These are phyloP conservation scores for Megaceryle maxima DNA, from an alignment of 2,113 vertebrate species.

Conservation along the genomic window DNA sequence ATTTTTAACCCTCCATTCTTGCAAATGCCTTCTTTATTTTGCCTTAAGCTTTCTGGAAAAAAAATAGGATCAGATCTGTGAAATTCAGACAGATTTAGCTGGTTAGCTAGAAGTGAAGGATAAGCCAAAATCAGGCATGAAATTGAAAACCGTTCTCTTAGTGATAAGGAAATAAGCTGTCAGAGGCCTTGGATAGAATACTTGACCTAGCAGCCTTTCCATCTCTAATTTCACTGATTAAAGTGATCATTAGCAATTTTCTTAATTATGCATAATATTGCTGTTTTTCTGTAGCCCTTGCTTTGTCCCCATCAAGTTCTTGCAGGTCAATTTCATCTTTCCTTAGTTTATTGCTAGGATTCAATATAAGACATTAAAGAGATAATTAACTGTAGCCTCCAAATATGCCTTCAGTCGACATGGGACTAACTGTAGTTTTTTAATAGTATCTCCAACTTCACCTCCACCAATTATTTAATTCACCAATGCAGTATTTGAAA, in stretches of 20 bases:
- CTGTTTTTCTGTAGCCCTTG: not conserved
- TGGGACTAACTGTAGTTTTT: not conserved
- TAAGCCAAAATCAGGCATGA: conserved; percentile 42
- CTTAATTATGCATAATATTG: not conserved
- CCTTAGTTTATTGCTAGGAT: not conserved
- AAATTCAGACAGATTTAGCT: not conserved
- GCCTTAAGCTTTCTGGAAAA: not conserved
- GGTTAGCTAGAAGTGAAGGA: not conserved
- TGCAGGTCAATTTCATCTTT: not conserved
- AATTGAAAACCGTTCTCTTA: conserved; percentile 24
- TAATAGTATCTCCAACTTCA: not conserved
- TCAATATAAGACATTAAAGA: not conserved
- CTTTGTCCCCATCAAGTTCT: not conserved
- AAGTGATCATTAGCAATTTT: not conserved
- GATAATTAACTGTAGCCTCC: not conserved
- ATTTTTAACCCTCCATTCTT: not conserved
- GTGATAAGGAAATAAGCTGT: conserved; percentile 32
- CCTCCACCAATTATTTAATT: conserved; percentile 5
- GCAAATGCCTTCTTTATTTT: not conserved
- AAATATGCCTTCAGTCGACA: conserved; percentile 21
- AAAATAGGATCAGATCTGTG: not conserved
- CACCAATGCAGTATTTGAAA: conserved; percentile 33
- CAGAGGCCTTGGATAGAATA: not conserved
- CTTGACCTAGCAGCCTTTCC: not conserved
- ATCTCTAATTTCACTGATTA: not conserved